Conservation (phyloP, 2,113 vertebrate species). For the Xiphophorus hellerii region DNA sequence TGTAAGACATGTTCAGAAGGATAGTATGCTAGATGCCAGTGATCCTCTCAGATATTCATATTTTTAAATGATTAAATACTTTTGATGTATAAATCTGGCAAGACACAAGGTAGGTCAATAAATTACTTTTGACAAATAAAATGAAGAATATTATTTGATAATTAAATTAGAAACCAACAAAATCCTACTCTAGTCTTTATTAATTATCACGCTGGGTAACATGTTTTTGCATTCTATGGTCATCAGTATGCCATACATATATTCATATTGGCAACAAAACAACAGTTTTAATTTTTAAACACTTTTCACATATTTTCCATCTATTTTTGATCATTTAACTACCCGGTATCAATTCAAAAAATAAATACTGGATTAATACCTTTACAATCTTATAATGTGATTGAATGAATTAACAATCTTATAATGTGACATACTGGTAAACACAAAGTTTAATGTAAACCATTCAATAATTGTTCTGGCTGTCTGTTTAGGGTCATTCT, state of each 20-base stretch:
- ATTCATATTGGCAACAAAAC: neutral
- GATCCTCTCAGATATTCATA: conserved; percentile 57
- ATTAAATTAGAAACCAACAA: conserved; percentile 19
- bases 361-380: neutral
- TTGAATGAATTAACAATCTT: too few species aligned
- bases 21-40: conserved; percentile 19
- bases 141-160: conserved; percentile 26
- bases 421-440: too few species aligned
- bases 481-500: too few species aligned
- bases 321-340: neutral
- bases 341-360: neutral
- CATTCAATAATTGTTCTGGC: too few species aligned
- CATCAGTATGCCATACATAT: neutral
- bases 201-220: conserved; percentile 11
- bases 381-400: too few species aligned
- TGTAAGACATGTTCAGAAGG: conserved; percentile 20
- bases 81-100: conserved; percentile 56
- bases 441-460: too few species aligned
- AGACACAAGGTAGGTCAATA: conserved; percentile 57
- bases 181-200: neutral
- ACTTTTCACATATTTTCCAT: neutral
- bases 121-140: conserved; percentile 53
- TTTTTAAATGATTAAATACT: conserved; percentile 68
- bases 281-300: neutral
- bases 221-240: neutral